These are phyloP conservation scores for Lacerta bilineata DNA, from an alignment of 2,797 vertebrate species.

Conservation along the genomic window DNA sequence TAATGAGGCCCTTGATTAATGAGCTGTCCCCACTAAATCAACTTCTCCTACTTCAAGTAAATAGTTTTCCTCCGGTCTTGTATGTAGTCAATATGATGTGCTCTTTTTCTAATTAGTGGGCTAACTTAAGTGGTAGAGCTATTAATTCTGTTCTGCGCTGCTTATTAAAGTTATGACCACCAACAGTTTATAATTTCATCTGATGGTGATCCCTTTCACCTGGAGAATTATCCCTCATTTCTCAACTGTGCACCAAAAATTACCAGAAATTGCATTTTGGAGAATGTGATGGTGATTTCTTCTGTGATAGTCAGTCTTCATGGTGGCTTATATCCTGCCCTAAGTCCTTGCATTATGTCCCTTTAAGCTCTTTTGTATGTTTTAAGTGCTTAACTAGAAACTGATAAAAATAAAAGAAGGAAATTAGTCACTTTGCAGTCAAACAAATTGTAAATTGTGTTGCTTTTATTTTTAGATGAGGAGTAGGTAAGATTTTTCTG, in stretches of 20 bases:
- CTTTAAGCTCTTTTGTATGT: background rate
- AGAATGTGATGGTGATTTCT: slow-evolving; percentile 10
- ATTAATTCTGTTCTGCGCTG: background rate
- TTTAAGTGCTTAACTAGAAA: background rate
- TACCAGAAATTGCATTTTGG: slow-evolving; percentile 25
- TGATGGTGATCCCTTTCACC: background rate
- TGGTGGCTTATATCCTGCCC: slow-evolving; percentile 24
- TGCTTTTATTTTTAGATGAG: slow-evolving; percentile 9
- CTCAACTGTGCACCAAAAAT: slow-evolving; percentile 1
- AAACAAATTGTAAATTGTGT: background rate
- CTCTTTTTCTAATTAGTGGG: background rate
- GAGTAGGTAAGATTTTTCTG: background rate
- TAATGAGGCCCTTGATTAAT: background rate
- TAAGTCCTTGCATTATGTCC: background rate
- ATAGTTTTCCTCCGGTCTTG: background rate
- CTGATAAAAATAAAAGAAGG: background rate
- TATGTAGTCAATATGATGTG: slow-evolving; percentile 3
- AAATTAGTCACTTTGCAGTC: fast-evolving
- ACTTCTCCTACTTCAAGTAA: background rate
- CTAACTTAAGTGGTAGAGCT: slow-evolving; percentile 28
- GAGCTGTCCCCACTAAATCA: background rate
- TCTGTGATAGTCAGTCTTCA: slow-evolving; percentile 27
- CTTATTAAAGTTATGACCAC: slow-evolving; percentile 28
- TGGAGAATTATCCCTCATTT: background rate
- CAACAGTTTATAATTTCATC: slow-evolving; percentile 24